A percentile compares a stretch with the other conserved stretches of the same genome.
These are phyloP conservation scores for Amblyopsis rosae DNA, from an alignment of 2,113 vertebrate genomes.

Conservation along the genomic window DNA sequence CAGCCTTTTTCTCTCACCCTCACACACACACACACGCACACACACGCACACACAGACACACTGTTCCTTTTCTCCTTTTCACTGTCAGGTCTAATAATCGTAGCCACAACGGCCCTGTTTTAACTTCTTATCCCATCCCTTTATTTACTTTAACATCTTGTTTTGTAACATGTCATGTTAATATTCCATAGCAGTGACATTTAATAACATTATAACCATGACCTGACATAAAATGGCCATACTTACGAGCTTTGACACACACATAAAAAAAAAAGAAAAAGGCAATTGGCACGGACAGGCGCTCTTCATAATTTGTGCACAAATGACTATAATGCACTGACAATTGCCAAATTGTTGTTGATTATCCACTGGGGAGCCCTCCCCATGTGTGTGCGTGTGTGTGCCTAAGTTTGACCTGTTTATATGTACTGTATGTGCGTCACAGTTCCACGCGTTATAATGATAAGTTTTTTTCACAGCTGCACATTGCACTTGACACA, in stretches of 20 bases:
- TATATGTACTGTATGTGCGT: slow-evolving; percentile 33
- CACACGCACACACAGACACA: too few species aligned
- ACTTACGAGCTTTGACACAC: neutral
- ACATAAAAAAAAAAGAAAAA: neutral
- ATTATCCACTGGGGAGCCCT: slow-evolving; percentile 36
- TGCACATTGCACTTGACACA: slow-evolving; percentile 19
- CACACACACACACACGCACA: slow-evolving; percentile 9
- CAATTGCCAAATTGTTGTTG: slow-evolving; percentile 16
- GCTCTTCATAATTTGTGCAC: slow-evolving; percentile 10
- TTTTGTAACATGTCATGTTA: slow-evolving; percentile 18
- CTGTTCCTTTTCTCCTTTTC: slow-evolving; percentile 12
- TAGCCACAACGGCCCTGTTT: slow-evolving; percentile 33
- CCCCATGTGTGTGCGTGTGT: neutral
- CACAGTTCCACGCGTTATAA: slow-evolving; percentile 39
- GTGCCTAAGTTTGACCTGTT: slow-evolving; percentile 2
- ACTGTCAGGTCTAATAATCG: slow-evolving; percentile 51
- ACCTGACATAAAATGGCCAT: neutral
- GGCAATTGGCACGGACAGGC: neutral
- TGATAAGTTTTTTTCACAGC: slow-evolving; percentile 44
- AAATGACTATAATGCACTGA: slow-evolving; percentile 30
- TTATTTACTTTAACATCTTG: slow-evolving; percentile 3
- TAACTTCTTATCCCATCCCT: slow-evolving; percentile 30
- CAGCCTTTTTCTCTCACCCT: slow-evolving; percentile 36
- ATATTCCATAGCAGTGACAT: slow-evolving; percentile 2
- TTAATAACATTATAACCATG: neutral